phyloP scores from a whole-genome alignment of 2,113 vertebrate species.

The Tympanuchus pallidicinctus region DNA sequence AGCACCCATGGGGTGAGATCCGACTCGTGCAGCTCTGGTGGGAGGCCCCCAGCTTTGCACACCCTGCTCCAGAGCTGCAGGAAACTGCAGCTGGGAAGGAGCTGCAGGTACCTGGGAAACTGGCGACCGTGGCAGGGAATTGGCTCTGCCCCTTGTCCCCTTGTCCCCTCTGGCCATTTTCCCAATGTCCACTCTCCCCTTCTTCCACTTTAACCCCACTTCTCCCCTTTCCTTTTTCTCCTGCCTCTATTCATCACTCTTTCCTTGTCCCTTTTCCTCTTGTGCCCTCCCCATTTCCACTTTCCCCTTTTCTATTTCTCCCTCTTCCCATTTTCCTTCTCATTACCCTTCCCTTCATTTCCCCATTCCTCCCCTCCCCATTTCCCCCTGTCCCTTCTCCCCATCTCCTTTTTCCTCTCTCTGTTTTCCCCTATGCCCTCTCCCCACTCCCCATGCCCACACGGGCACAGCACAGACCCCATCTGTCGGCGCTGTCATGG shows the following conservation, averaged over 20 bases:
- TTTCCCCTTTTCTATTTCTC: neutral
- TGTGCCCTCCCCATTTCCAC: neutral
- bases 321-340: too few species aligned
- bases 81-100: neutral
- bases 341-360: neutral
- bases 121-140: too few species aligned
- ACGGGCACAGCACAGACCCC: neutral
- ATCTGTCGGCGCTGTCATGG: neutral
- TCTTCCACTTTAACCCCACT: neutral
- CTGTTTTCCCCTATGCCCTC: neutral
- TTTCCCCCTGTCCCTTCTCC: neutral
- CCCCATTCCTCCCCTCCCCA: too few species aligned
- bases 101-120: too few species aligned
- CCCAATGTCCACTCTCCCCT: neutral
- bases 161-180: neutral
- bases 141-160: too few species aligned
- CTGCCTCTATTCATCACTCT: neutral
- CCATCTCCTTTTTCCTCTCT: neutral
- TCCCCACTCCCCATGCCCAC: neutral
- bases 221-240: neutral
- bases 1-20: neutral
- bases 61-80: too few species aligned
- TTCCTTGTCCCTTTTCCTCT: neutral
- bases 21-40: neutral
- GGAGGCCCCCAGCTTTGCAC: neutral